Conservation (phyloP, 2,888 invertebrate genomes). For the Troides aeacus region DNA sequence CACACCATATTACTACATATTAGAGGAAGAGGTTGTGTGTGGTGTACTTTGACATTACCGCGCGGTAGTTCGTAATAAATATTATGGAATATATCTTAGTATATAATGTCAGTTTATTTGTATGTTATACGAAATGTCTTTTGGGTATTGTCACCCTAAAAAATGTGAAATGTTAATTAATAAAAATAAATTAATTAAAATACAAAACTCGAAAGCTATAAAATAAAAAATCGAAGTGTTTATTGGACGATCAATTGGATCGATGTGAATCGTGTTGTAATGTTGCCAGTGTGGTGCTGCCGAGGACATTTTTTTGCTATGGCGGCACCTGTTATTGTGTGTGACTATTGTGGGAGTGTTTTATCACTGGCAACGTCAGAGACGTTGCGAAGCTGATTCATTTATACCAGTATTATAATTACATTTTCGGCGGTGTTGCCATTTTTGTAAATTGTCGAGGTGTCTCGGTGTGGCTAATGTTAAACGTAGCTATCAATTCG, state of each 20-base stretch:
- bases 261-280: neutral
- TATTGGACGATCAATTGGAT: neutral
- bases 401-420: constrained; percentile 21
- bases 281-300: constrained; percentile 12
- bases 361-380: constrained; percentile 4
- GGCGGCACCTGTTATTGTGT: neutral
- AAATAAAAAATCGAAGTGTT: neutral
- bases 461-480: constrained; percentile 8
- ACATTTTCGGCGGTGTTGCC: neutral
- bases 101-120: neutral
- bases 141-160: neutral
- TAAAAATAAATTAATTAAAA: neutral
- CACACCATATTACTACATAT: constrained; percentile 1
- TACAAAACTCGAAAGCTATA: neutral
- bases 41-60: neutral
- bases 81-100: neutral
- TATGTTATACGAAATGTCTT: neutral
- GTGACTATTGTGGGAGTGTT: neutral
- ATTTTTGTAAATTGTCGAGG: constrained; percentile 5
- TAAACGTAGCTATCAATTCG: constrained; percentile 17
- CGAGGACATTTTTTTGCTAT: neutral
- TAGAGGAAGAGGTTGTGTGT: neutral
- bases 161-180: neutral
- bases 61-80: neutral
- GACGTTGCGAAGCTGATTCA: constrained; percentile 4